Conservation (phyloP, 2,888 invertebrate species). For the Ectropis crepuscularia region DNA sequence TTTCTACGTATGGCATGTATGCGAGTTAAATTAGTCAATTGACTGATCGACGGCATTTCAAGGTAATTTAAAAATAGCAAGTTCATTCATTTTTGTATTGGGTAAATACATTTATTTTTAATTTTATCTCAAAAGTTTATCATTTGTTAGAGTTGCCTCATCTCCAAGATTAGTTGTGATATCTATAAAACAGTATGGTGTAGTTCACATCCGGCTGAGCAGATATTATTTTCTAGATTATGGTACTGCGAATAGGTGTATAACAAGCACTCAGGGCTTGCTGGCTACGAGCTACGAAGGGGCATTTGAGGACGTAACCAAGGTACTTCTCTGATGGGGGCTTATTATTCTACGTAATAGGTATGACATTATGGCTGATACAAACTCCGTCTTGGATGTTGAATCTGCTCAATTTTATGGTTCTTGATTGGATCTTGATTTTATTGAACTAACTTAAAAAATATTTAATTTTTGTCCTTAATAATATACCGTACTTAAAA, state of each 20-base stretch:
- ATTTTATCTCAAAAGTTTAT: slow-evolving; percentile 36
- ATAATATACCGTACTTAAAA: no score
- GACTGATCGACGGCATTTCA: not conserved
- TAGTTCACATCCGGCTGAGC: slow-evolving; percentile 61
- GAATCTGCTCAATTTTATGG: no score
- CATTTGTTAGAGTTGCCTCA: slow-evolving; percentile 36
- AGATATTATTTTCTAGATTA: slow-evolving; percentile 48
- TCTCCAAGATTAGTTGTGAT: slow-evolving; percentile 43
- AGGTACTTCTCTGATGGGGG: not conserved
- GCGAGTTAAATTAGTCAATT: slow-evolving; percentile 13
- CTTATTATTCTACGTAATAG: no score
- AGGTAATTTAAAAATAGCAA: not conserved
- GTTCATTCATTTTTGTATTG: not conserved
- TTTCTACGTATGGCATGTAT: not conserved
- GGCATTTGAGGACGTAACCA: not conserved
- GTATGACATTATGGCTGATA: no score
- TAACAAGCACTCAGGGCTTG: slow-evolving; percentile 34
- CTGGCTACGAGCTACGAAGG: slow-evolving; percentile 34
- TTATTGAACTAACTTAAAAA: no score
- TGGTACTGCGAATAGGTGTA: slow-evolving; percentile 47
- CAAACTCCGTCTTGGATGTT: no score
- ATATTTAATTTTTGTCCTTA: no score
- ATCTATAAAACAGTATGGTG: slow-evolving; percentile 60
- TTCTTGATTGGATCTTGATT: no score
- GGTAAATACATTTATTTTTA: not conserved